These are phyloP conservation scores for Xestia c-nigrum DNA, from an alignment of 2,888 invertebrate species.

Conservation along the genomic window DNA sequence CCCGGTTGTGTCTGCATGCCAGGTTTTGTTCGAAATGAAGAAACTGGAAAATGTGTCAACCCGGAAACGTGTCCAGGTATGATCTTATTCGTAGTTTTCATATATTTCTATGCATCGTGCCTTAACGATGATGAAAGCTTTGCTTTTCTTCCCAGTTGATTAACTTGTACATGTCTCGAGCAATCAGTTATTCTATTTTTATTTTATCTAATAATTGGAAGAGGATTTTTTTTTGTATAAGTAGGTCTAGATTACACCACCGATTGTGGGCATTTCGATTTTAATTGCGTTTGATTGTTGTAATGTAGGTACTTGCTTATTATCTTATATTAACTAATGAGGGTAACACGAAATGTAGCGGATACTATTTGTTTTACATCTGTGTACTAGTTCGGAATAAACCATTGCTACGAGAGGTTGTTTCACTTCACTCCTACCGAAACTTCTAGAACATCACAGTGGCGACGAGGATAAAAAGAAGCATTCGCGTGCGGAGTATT, in stretches of 20 bases:
- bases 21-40: constrained; percentile 8
- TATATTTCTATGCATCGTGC: too few relatives aligned
- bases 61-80: constrained; percentile 26
- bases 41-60: constrained; percentile 16
- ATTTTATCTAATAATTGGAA: background rate
- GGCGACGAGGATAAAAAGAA: too few relatives aligned
- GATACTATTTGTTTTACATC: too few relatives aligned
- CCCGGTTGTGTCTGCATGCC: constrained; percentile 16
- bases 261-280: background rate
- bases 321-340: too few relatives aligned
- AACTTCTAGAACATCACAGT: too few relatives aligned
- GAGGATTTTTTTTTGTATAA: background rate
- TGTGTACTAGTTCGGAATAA: too few relatives aligned
- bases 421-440: too few relatives aligned
- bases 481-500: too few relatives aligned
- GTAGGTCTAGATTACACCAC: background rate
- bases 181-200: background rate
- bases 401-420: too few relatives aligned
- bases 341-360: too few relatives aligned
- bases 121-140: too few relatives aligned
- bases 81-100: background rate
- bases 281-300: background rate
- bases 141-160: background rate
- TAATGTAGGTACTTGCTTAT: too few relatives aligned
- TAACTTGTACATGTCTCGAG: background rate